Evolutionary conservation across 1,140 invertebrate species (phyloP).

Genomic region (Eufriesea mexicana): DNA sequence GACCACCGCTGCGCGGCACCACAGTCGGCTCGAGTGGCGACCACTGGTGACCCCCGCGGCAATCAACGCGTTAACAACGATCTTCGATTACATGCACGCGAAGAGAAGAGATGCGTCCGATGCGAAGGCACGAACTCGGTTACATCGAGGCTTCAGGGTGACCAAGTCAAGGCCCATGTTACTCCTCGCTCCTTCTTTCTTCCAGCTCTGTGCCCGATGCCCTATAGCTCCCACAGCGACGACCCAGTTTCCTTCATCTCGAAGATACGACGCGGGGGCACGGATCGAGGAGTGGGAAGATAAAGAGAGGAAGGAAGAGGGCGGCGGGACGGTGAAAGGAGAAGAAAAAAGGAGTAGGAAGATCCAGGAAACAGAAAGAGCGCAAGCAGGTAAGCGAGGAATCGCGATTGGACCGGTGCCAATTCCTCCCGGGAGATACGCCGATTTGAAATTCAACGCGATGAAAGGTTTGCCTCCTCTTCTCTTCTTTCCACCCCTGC

Average conservation of each 20-base stretch:
- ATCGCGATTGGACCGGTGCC: constrained; percentile 74
- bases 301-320: background rate
- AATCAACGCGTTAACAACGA: background rate
- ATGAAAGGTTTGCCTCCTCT: constrained; percentile 55
- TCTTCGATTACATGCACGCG: background rate
- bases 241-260: constrained; percentile 64
- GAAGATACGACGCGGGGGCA: constrained; percentile 42
- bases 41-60: no score
- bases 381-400: constrained; percentile 67
- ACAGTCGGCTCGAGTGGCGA: no score
- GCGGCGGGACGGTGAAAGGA: background rate
- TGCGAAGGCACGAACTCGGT: constrained; percentile 56
- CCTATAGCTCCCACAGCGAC: constrained; percentile 17
- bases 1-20: no score
- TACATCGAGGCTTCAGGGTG: constrained; percentile 67
- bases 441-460: constrained; percentile 69
- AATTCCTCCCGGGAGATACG: constrained; percentile 61
- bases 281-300: constrained; percentile 15
- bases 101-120: constrained; percentile 18
- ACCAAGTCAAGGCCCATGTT: constrained; percentile 70
- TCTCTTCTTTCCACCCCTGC: constrained; percentile 22
- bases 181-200: constrained; percentile 21
- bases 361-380: constrained; percentile 48
- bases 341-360: constrained; percentile 47
- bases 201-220: background rate